Base-by-base conservation (phyloP, 2,888 invertebrate genomes). In the Gortyna flavago region DNA sequence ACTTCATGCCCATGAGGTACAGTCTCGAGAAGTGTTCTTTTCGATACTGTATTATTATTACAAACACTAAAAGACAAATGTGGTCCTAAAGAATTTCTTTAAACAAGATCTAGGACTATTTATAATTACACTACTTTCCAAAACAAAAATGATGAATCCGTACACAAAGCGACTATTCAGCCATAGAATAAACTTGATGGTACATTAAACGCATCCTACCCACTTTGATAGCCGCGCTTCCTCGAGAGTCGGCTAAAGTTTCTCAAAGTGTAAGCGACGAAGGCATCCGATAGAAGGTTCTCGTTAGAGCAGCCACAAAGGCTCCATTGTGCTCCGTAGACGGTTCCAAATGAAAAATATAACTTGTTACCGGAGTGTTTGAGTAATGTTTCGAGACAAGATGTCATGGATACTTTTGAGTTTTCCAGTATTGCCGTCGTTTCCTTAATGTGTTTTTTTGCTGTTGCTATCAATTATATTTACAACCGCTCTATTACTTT, bases 231-330 rank as follows among this genome's bases (percentile, higher is more conserved):
- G 85, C 83, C 29, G 73, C 75, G 80, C 80, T 84, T 87, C 84
- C 75, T 86, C 76, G 64, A 81, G 81, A 81, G 77, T 74, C 64
- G 65, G 85, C 86, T 90, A 85, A 89, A 90, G 90, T 90, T 90
- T 83, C 90, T 87, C 89, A 89, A 89, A 90, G 90, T 84, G 83
- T 77, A 85, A 87, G 88, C 86, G 85, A 89, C 81, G 85, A 84
- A 85, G 88, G 87, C 86, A 85, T 89, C 88, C 89, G 86, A 90
- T 90, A 85, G 90, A 87, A 86, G 86, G 77, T 81, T 84, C 90
- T 89, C 90, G 90, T 88, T 89, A 88, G 82, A 85, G 68, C 77
- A 79, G 75, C 79, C 82, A 85, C 87, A 90, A 89, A 90, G 89
- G 88, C 81, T 83, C 86, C 78, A 89, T 90, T 90, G 88, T 90